Percentiles rank a stretch among this genome's conserved stretches.
phyloP scores from a whole-genome alignment of 1,140 invertebrate species.

The Coenobita brevimanus region DNA sequence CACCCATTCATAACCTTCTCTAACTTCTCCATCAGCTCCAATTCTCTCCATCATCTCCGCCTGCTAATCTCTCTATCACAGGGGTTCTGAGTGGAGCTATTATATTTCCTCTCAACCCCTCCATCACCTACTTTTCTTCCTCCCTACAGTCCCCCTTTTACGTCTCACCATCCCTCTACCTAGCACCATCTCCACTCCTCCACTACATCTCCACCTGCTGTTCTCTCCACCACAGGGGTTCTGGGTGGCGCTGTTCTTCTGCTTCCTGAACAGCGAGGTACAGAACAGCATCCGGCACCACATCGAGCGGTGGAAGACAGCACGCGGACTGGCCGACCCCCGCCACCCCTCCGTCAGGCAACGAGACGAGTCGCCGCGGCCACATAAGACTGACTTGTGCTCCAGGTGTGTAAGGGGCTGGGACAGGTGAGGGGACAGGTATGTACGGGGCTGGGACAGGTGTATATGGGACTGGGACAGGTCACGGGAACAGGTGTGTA shows the following conservation, averaged over 20 bases:
- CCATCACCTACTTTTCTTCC: too few species aligned
- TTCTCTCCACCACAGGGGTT: constrained; percentile 22
- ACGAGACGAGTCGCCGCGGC: constrained; percentile 38
- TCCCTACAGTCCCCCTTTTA: too few species aligned
- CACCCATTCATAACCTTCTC: background rate
- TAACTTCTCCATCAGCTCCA: background rate
- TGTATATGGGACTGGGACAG: too few species aligned
- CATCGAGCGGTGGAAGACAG: constrained; percentile 59
- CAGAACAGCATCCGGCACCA: constrained; percentile 57
- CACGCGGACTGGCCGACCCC: constrained; percentile 26
- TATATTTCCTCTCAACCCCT: too few species aligned
- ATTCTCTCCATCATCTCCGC: background rate
- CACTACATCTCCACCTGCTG: background rate
- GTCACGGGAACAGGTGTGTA: too few species aligned
- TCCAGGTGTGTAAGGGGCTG: constrained; percentile 40
- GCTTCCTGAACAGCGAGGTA: constrained; percentile 66
- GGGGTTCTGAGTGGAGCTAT: too few species aligned
- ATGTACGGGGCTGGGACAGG: background rate
- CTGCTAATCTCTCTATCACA: constrained; percentile 2
- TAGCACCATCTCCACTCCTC: background rate
- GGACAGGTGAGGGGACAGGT: too few species aligned
- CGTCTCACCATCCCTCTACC: too few species aligned
- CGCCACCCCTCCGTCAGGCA: constrained; percentile 32
- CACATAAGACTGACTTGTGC: constrained; percentile 48
- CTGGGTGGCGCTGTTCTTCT: constrained; percentile 61